A percentile compares a stretch with the other conserved stretches of the same genome.
These are phyloP conservation scores for Motacilla alba DNA, from an alignment of 2,113 vertebrate species.

Conservation along the genomic window DNA sequence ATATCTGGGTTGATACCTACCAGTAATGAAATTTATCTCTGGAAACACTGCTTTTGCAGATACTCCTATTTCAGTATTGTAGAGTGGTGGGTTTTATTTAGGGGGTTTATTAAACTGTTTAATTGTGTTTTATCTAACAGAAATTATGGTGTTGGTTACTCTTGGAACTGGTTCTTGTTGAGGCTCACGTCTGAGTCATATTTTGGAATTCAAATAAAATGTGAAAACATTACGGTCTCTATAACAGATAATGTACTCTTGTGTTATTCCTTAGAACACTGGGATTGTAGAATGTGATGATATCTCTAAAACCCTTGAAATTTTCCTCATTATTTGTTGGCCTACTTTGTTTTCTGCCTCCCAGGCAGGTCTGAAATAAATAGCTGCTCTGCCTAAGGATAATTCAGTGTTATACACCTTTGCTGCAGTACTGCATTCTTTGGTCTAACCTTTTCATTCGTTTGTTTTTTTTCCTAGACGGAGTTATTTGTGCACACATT, in stretches of 20 bases:
- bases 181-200: not conserved
- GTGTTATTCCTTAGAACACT: not conserved
- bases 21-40: not conserved
- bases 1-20: not conserved
- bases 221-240: slow-evolving; percentile 8
- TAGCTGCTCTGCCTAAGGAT: not conserved
- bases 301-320: not conserved
- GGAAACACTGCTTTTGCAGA: not conserved
- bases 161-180: not conserved
- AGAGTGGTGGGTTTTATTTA: not conserved
- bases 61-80: not conserved
- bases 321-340: not conserved
- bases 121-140: not conserved
- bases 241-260: not conserved
- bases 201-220: not conserved
- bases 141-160: not conserved
- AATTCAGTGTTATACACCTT: not conserved
- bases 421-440: not conserved
- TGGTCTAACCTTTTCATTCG: not conserved
- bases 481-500: slow-evolving; percentile 93
- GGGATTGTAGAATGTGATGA: not conserved
- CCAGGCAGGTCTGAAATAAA: not conserved
- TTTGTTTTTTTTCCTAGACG: slow-evolving; percentile 71
- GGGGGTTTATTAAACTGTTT: not conserved
- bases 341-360: not conserved